These are phyloP conservation scores for Belgica antarctica DNA, from an alignment of 2,888 invertebrate genomes.

Conservation along the genomic window DNA sequence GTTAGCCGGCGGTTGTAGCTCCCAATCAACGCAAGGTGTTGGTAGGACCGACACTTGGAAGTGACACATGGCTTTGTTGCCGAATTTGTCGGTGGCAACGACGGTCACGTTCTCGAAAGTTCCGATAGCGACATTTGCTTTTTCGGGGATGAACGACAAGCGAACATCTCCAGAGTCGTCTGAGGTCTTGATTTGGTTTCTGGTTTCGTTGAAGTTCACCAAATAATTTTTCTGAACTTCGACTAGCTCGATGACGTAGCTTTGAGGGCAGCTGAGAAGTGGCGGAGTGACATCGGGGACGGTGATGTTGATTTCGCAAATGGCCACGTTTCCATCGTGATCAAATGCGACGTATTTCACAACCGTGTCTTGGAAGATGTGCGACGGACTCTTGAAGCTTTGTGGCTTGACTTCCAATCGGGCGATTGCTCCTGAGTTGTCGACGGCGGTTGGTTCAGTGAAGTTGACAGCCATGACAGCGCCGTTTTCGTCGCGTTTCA, in stretches of 20 bases:
- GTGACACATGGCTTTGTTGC: slow-evolving; percentile 84
- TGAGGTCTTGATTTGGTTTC: slow-evolving; percentile 76
- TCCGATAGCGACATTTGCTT: slow-evolving; percentile 79
- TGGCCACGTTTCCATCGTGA: slow-evolving; percentile 95
- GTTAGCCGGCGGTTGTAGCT: slow-evolving; percentile 82
- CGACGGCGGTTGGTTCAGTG: slow-evolving; percentile 89
- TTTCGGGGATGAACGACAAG: slow-evolving; percentile 78
- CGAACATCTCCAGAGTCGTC: slow-evolving; percentile 86
- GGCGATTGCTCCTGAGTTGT: slow-evolving; percentile 93
- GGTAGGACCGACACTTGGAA: slow-evolving; percentile 94
- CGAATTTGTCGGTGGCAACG: slow-evolving; percentile 79
- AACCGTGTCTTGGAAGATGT: slow-evolving; percentile 85
- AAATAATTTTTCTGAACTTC: slow-evolving; percentile 86
- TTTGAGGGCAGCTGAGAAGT: slow-evolving; percentile 84
- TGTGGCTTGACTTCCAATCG: slow-evolving; percentile 88
- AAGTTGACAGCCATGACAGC: slow-evolving; percentile 89
- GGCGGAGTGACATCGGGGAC: slow-evolving; percentile 92
- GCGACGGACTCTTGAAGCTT: slow-evolving; percentile 83
- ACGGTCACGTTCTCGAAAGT: slow-evolving; percentile 91
- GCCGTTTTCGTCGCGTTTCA: slow-evolving; percentile 82
- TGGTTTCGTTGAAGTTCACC: slow-evolving; percentile 88
- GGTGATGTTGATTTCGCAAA: slow-evolving; percentile 93
- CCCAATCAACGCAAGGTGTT: slow-evolving; percentile 93
- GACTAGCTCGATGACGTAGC: slow-evolving; percentile 87
- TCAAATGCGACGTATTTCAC: slow-evolving; percentile 96